A percentile compares a stretch with the other conserved stretches of the same genome.
These are phyloP conservation scores for Ailurus styani DNA, from an alignment of 2,113 vertebrate species.

Conservation along the genomic window DNA sequence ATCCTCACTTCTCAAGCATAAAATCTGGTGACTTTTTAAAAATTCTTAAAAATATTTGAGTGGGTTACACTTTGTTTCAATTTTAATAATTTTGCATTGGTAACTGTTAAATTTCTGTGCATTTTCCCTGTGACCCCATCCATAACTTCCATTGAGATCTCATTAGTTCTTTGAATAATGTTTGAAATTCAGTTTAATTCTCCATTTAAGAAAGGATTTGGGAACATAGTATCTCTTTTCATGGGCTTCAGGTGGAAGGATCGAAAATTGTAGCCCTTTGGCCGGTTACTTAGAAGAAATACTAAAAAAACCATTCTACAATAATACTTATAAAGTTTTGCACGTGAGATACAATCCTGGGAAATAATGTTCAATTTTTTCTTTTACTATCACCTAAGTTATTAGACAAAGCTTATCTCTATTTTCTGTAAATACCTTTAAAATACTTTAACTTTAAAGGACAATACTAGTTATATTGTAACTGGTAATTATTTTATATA, in stretches of 20 bases:
- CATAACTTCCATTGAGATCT: background rate
- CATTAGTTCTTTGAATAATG: background rate
- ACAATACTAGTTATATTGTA: background rate
- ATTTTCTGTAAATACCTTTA: background rate
- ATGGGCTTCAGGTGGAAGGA: background rate
- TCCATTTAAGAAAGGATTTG: background rate
- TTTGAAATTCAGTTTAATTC: constrained; percentile 9
- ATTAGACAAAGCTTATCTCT: background rate
- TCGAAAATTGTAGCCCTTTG: background rate
- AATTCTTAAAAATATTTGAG: background rate
- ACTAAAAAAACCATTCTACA: background rate
- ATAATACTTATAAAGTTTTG: background rate
- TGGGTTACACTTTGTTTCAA: background rate
- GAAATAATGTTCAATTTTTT: background rate
- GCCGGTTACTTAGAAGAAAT: background rate
- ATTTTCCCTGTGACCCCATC: background rate
- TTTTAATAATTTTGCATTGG: background rate
- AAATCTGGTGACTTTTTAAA: background rate
- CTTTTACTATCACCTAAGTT: background rate
- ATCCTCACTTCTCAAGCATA: background rate
- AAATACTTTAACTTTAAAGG: constrained; percentile 4
- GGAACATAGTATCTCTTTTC: background rate
- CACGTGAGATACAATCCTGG: background rate
- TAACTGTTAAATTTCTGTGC: background rate
- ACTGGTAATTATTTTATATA: background rate